These are phyloP conservation scores for Falco naumanni DNA, from an alignment of 2,797 vertebrate species.

Conservation along the genomic window DNA sequence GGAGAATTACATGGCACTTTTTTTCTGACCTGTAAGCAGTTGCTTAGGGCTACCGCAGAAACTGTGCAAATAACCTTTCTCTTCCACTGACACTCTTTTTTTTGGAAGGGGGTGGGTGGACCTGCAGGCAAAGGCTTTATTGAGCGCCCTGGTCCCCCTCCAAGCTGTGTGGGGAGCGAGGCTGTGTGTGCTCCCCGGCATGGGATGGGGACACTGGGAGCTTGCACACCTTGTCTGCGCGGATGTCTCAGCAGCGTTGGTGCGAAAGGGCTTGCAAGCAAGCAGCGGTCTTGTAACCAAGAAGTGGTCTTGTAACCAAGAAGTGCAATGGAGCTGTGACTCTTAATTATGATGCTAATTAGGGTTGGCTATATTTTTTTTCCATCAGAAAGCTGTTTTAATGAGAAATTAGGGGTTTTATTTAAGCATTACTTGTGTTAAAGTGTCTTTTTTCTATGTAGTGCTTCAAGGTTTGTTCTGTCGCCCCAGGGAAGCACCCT, in stretches of 20 bases:
- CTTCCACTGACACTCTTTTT: neutral
- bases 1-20: constrained; percentile 22
- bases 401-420: neutral
- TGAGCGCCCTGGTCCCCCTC: neutral
- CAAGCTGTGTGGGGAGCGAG: neutral
- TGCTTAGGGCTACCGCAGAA: neutral
- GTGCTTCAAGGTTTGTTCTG: neutral
- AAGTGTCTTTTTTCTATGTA: neutral
- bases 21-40: neutral
- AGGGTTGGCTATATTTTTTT: neutral
- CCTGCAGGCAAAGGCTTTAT: neutral
- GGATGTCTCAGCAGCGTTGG: accelerated
- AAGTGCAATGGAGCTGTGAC: neutral
- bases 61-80: neutral
- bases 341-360: constrained; percentile 13
- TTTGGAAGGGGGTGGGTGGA: neutral
- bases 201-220: neutral
- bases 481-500: neutral
- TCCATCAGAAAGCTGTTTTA: neutral
- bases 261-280: neutral
- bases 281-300: neutral
- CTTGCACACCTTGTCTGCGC: neutral
- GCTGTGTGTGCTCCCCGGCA: neutral
- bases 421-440: neutral
- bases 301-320: neutral